Percentiles rank a stretch among this genome's conserved stretches.
phyloP scores from a whole-genome alignment of 2,888 invertebrate genomes.

The Archips crataeganus region DNA sequence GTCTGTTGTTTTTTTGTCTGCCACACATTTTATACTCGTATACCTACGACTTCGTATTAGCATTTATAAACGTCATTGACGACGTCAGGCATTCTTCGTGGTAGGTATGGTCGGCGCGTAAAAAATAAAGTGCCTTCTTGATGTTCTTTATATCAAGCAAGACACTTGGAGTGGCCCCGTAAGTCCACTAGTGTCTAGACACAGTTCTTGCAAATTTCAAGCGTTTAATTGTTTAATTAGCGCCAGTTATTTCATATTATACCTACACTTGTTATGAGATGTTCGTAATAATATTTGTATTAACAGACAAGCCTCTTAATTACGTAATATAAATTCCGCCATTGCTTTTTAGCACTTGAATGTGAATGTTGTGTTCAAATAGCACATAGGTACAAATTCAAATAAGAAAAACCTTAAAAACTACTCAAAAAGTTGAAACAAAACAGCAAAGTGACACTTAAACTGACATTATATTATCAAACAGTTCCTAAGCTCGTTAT shows the following conservation, averaged over 20 bases:
- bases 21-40: slow-evolving; percentile 49
- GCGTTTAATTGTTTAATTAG: slow-evolving; percentile 20
- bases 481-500: slow-evolving; percentile 14
- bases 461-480: background rate
- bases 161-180: slow-evolving; percentile 26
- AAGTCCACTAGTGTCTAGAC: slow-evolving; percentile 34
- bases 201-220: slow-evolving; percentile 27
- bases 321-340: slow-evolving; percentile 6
- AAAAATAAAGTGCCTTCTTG: slow-evolving; percentile 29
- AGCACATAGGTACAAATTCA: background rate
- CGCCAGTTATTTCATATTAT: slow-evolving; percentile 3
- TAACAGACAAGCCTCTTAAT: slow-evolving; percentile 13
- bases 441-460: background rate
- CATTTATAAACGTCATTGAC: slow-evolving; percentile 43
- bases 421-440: background rate
- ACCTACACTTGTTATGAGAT: background rate
- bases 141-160: slow-evolving; percentile 10
- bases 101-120: slow-evolving; percentile 22
- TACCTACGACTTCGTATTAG: slow-evolving; percentile 41
- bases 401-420: background rate
- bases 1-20: slow-evolving; percentile 56
- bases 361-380: background rate
- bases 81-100: slow-evolving; percentile 33
- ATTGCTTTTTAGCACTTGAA: slow-evolving; percentile 8
- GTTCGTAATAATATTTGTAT: slow-evolving; percentile 14